phyloP scores from a whole-genome alignment of 2,888 invertebrate species.

The Sialis lutaria region DNA sequence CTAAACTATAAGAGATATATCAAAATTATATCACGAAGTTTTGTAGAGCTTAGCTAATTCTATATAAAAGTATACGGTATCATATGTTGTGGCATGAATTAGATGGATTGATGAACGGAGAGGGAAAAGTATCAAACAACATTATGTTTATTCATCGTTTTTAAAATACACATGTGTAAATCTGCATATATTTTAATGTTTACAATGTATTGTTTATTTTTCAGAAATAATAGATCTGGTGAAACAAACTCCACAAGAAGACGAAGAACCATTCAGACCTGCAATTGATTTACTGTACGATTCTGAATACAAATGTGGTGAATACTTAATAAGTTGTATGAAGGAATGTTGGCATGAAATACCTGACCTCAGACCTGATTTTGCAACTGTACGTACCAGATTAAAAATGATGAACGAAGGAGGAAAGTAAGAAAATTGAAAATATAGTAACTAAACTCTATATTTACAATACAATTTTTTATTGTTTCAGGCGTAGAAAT shows the following conservation, averaged over 20 bases:
- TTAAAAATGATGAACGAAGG: conserved; percentile 84
- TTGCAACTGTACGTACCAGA: conserved; percentile 54
- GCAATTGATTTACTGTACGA: conserved; percentile 55
- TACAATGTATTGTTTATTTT: conserved; percentile 6
- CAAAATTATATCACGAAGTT: too few species aligned
- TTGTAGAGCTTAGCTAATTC: too few species aligned
- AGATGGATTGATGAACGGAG: too few species aligned
- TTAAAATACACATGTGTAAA: not conserved
- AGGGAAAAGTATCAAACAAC: not conserved
- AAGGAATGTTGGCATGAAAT: conserved; percentile 81
- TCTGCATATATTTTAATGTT: not conserved
- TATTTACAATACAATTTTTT: conserved; percentile 1
- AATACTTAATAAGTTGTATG: conserved; percentile 68
- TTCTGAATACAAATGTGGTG: conserved; percentile 54
- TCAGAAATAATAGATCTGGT: conserved; percentile 75
- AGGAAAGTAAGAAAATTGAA: not conserved
- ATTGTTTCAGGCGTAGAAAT: conserved; percentile 50
- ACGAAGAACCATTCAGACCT: conserved; percentile 62
- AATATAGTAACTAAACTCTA: not conserved
- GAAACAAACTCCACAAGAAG: conserved; percentile 46
- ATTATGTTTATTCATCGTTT: not conserved
- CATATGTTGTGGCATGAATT: too few species aligned
- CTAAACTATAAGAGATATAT: too few species aligned
- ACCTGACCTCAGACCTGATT: conserved; percentile 71
- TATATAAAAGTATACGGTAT: too few species aligned